These are phyloP conservation scores for Cathartes aura DNA, from an alignment of 2,113 vertebrate genomes.

Conservation along the genomic window DNA sequence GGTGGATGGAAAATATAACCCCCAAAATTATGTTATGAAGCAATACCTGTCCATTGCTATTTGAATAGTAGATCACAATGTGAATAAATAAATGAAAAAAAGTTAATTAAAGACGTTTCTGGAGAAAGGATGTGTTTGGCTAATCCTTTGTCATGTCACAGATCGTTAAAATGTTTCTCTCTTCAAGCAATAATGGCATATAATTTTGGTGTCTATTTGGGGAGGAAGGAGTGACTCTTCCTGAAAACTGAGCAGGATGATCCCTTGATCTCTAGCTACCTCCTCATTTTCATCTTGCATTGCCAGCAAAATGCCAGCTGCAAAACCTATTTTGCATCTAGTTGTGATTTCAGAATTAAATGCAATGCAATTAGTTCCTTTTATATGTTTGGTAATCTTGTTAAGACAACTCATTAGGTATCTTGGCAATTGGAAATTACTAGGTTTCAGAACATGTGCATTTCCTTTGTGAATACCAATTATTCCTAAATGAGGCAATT, in stretches of 20 bases:
- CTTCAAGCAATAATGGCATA: conserved; percentile 12
- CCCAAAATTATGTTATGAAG: neutral
- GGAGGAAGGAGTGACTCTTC: conserved; percentile 58
- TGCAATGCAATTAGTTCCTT: conserved; percentile 72
- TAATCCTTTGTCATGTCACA: neutral
- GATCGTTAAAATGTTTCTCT: conserved; percentile 32
- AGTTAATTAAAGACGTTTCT: neutral
- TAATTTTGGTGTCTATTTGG: conserved; percentile 52
- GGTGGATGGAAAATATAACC: neutral
- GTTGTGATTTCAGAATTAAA: conserved; percentile 74
- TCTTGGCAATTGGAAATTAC: conserved; percentile 71
- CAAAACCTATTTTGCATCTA: conserved; percentile 69
- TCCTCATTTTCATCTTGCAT: conserved; percentile 67
- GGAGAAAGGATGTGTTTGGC: neutral
- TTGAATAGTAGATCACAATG: neutral
- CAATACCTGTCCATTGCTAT: neutral
- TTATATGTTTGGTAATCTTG: conserved; percentile 72
- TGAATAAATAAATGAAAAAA: conserved; percentile 19
- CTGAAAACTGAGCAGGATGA: conserved; percentile 47
- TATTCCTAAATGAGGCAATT: conserved; percentile 70
- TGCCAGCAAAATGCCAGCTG: conserved; percentile 73
- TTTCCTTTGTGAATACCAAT: conserved; percentile 70
- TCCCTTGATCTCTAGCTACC: conserved; percentile 64
- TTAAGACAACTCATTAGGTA: conserved; percentile 75
- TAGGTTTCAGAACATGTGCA: conserved; percentile 68